Base-by-base conservation (phyloP, 2,113 vertebrate genomes). In the Ia io region DNA sequence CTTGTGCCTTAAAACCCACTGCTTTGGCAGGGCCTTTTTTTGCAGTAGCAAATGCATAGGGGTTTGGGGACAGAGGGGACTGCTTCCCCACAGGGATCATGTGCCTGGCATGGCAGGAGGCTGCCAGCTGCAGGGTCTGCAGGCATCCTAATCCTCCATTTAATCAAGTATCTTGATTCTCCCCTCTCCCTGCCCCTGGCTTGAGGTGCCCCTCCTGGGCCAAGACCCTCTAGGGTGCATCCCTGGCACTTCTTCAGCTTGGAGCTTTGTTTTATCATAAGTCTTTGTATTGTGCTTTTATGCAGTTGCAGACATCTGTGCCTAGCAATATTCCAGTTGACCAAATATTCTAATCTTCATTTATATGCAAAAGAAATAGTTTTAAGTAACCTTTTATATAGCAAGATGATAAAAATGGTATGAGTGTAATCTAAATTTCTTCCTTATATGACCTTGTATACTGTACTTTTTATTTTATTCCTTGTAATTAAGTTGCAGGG, bases 341-440 rank as follows among this genome's bases (percentile, higher is more conserved):
- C 98, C 98, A 98, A 98, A 98, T 98, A 98, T 97, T 96, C 98
- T 98, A 98, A 97, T 98, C 97, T 94, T 95, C 97, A 95, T 96
- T 98, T 98, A 98, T 98, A 98, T 98, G 98, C 98, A 98, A 98
- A 97, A 98, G 97, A 98, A 97, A 98, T 98, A 98, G 98, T 98
- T 98, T 96, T 98, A 98, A 98, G 97, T 98, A 97, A 98, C 98
- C 98, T 98, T 97, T 98, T 98, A 98, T 98, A 98, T 98, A 98
- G 98, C 97, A 91, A 97, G 97, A 94, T 98, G 89, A 78, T 93
- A 91, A 98, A 74, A 67, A 47, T 84, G 78, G 69, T 89, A 44
- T 94, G 92, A 97, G 97, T 95, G 94, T 98, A 98, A 97, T 97
- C 98, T 97, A 94, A 96, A 97, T 97, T 97, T 98, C 92, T 92